A percentile compares a stretch with the other conserved stretches of the same genome.
phyloP scores from a whole-genome alignment of 1,140 invertebrate species.

The Ceratina australensis region DNA sequence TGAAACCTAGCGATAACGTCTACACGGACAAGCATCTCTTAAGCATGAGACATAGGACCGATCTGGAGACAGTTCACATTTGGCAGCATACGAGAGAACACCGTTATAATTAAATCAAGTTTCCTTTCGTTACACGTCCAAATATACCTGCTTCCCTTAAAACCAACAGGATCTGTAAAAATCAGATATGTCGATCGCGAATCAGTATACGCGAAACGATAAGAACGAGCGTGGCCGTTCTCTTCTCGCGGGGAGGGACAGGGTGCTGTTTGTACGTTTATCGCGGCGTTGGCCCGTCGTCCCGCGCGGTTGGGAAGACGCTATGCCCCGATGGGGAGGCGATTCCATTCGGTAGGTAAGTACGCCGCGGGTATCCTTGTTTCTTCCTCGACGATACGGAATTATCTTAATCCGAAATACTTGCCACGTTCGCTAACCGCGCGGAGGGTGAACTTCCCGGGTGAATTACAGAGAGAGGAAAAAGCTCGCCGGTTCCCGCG shows the following conservation, averaged over 20 bases:
- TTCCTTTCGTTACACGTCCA: no score
- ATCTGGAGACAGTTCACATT: no score
- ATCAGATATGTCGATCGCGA: slow-evolving; percentile 49
- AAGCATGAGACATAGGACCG: no score
- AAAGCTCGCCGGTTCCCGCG: neutral
- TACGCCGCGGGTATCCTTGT: neutral
- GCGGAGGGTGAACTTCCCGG: neutral
- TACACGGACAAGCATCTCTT: no score
- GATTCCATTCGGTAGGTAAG: no score
- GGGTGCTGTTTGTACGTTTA: slow-evolving; percentile 53
- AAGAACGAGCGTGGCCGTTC: neutral
- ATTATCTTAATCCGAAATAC: slow-evolving; percentile 32
- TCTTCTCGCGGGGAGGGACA: slow-evolving; percentile 28
- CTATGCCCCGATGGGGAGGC: no score
- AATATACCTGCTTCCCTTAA: no score
- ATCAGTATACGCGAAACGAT: neutral
- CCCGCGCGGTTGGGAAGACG: no score
- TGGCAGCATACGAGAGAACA: no score
- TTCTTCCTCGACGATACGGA: neutral
- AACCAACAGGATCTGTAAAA: no score
- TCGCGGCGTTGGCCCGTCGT: slow-evolving; percentile 37
- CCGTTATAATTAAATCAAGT: no score
- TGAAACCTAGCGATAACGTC: no score
- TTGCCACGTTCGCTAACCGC: neutral
- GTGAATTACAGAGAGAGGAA: slow-evolving; percentile 4